Evolutionary conservation across 2,888 invertebrate genomes (phyloP).

Genomic region (Melanchra persicariae): DNA sequence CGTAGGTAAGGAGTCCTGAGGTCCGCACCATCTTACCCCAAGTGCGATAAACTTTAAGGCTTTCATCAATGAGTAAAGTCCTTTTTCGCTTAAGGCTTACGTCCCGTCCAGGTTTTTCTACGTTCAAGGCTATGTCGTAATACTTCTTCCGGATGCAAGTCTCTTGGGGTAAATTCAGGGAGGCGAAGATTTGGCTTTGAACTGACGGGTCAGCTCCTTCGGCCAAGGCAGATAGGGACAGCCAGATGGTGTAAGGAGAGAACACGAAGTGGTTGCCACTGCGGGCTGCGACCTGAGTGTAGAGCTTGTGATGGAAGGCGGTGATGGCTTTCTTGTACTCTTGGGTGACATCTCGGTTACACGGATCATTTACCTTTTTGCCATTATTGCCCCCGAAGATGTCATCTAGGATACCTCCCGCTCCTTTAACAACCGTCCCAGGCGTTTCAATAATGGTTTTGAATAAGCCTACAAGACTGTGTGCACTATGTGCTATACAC

Average conservation of each 20-base stretch:
- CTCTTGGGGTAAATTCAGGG: constrained; percentile 64
- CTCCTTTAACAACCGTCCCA: not conserved
- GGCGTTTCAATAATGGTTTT: constrained; percentile 9
- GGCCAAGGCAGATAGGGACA: constrained; percentile 67
- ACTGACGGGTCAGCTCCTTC: constrained; percentile 63
- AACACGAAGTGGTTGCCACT: constrained; percentile 63
- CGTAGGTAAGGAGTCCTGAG: constrained; percentile 46
- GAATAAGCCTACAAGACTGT: constrained; percentile 21
- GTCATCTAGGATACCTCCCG: not conserved
- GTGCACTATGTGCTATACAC: constrained; percentile 40
- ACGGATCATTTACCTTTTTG: constrained; percentile 8
- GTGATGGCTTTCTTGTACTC: constrained; percentile 46
- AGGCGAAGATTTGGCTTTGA: constrained; percentile 55
- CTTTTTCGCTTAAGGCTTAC: constrained; percentile 57
- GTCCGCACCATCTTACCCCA: constrained; percentile 51
- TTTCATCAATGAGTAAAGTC: constrained; percentile 58
- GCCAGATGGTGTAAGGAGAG: constrained; percentile 69
- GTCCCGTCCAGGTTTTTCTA: constrained; percentile 64
- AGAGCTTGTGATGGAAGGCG: constrained; percentile 44
- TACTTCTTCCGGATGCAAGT: constrained; percentile 63
- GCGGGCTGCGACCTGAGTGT: constrained; percentile 44
- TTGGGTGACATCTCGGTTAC: constrained; percentile 31
- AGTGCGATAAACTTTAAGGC: constrained; percentile 42
- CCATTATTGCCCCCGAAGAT: constrained; percentile 19
- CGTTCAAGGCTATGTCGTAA: constrained; percentile 65